These are phyloP conservation scores for Gymnogyps californianus DNA, from an alignment of 2,113 vertebrate species.

Conservation along the genomic window DNA sequence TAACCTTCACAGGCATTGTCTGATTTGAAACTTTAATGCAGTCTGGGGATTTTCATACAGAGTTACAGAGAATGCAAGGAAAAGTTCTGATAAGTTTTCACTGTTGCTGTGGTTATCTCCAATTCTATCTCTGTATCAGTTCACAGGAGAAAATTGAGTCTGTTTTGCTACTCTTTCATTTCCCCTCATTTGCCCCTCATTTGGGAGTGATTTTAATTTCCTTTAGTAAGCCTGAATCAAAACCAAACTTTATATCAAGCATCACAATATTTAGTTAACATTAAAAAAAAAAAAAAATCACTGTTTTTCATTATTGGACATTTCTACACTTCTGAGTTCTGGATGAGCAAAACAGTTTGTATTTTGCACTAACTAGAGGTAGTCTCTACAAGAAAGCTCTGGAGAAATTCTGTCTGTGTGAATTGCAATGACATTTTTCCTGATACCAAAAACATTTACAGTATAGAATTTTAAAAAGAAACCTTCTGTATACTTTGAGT, in stretches of 20 bases:
- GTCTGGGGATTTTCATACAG: constrained; percentile 14
- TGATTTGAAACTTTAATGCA: constrained; percentile 44
- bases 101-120: not conserved
- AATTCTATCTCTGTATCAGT: constrained; percentile 1
- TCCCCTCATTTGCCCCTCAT: not conserved
- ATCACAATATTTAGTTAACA: not conserved
- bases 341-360: not conserved
- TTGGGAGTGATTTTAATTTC: not conserved
- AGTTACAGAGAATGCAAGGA: not conserved
- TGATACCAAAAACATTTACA: not conserved
- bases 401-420: not conserved
- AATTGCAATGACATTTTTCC: not conserved
- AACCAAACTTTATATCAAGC: not conserved
- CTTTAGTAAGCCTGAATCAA: not conserved
- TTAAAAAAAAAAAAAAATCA: not conserved
- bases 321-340: not conserved
- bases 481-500: not conserved
- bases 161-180: not conserved
- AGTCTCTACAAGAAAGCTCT: not conserved
- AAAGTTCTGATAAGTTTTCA: constrained; percentile 1
- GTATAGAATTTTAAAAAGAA: not conserved
- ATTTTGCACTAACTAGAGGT: not conserved
- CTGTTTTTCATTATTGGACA: not conserved
- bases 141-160: constrained; percentile 18
- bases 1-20: not conserved